Evolutionary conservation across 2,797 vertebrate species (phyloP).

Genomic region (Epinephelus malabaricus): DNA sequence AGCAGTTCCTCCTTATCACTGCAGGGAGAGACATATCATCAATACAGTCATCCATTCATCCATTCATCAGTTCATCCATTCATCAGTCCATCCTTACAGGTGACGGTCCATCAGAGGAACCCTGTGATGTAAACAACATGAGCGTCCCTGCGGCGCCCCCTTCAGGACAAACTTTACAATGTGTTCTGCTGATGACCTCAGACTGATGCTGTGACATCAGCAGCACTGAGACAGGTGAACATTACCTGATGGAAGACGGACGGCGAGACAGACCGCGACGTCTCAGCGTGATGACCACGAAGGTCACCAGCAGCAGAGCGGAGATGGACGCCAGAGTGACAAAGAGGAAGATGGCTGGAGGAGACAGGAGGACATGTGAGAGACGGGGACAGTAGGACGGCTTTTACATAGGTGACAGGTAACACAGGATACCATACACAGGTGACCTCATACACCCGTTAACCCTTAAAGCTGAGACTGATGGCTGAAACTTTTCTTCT

Average conservation of each 20-base stretch:
- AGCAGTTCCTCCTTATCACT: conserved; percentile 86
- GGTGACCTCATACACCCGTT: background rate
- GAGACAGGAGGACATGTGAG: background rate
- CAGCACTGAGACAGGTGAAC: too few species aligned
- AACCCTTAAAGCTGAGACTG: too few species aligned
- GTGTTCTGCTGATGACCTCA: too few species aligned
- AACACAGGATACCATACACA: background rate
- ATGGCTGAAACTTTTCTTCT: too few species aligned
- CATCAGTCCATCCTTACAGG: too few species aligned
- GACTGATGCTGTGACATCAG: too few species aligned
- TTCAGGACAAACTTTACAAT: too few species aligned
- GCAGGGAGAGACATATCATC: background rate
- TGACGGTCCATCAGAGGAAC: too few species aligned
- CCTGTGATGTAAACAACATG: too few species aligned
- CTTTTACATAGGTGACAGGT: background rate
- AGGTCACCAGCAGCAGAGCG: conserved; percentile 68
- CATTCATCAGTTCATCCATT: too few species aligned
- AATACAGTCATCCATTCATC: too few species aligned
- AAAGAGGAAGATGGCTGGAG: conserved; percentile 81
- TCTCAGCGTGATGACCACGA: conserved; percentile 73
- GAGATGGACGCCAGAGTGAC: conserved; percentile 72
- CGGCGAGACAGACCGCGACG: conserved; percentile 39
- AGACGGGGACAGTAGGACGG: background rate
- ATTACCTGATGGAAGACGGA: conserved; percentile 48
- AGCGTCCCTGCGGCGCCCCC: too few species aligned